Conservation (phyloP, 1,140 invertebrate genomes). For the Zaprionus lachaisei region DNA sequence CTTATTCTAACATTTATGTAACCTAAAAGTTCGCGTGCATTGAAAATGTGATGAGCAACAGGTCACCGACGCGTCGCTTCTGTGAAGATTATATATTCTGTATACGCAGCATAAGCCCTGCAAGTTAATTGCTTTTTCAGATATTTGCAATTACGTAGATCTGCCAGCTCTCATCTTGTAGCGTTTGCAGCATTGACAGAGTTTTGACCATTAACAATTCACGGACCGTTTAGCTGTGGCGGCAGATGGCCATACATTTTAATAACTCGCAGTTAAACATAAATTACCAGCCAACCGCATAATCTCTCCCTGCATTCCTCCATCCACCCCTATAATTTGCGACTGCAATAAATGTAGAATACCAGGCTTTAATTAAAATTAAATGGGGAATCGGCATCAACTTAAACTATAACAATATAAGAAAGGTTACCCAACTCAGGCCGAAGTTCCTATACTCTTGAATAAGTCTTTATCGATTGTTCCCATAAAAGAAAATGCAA, state of each 20-base stretch:
- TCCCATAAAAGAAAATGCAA: not conserved
- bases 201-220: constrained; percentile 61
- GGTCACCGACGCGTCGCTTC: too few species aligned
- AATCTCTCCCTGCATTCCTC: constrained; percentile 44
- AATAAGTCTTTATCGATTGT: not conserved
- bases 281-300: constrained; percentile 74
- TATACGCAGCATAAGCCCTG: too few species aligned
- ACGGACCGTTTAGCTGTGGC: constrained; percentile 55
- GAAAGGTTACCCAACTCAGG: not conserved
- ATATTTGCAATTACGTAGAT: not conserved
- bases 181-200: not conserved
- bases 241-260: constrained; percentile 72
- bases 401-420: not conserved
- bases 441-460: not conserved
- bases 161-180: constrained; percentile 25
- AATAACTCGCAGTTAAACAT: constrained; percentile 81
- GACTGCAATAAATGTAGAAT: constrained; percentile 34
- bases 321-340: constrained; percentile 32
- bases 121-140: constrained; percentile 64
- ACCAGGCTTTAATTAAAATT: constrained; percentile 68
- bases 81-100: too few species aligned
- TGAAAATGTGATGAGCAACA: too few species aligned
- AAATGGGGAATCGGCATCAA: constrained; percentile 70
- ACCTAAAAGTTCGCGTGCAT: too few species aligned
- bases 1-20: too few species aligned